Base-by-base conservation (phyloP, 2,113 vertebrate species). In the Ahaetulla prasina region DNA sequence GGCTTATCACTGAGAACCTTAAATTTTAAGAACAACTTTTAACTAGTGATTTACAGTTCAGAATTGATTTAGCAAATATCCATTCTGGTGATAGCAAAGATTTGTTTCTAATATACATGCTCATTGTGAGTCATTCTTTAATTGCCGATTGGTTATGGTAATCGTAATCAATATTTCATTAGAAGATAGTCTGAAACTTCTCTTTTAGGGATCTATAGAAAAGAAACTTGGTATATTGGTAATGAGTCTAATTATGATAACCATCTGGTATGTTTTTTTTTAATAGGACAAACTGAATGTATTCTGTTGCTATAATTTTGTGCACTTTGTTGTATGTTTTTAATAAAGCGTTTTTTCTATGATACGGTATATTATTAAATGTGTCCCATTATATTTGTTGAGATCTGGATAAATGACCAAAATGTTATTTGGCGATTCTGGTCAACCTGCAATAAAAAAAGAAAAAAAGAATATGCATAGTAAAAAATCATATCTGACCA, bases 371-470 rank as follows among this genome's bases (percentile, higher is more conserved):
- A 95, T 93, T 95, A 95, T 52, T 94, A 94, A 93, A 88, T 94
- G 55, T 92, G 97, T 93, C 97, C 95, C 94, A 95, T 96, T 97
- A 94, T 91, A 94, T 93, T 93, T 96, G 91, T 95, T 96, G 89
- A 91, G 87, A 96, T 96, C 94, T 97, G 97, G 97, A 97, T 94
- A 98, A 98, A 98, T 98, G 96, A 98, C 96, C 97, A 85, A 92
- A 8, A 92, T 89, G 91, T 96, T 45, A 85, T 80, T 39, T 80
- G 2, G 16, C 22, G 16, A 80, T 20, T 39, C 68, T 80, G 35
- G 68, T 8, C 68, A 80, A 20, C 1, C 18, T 80, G 39, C 68
- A 80, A 18, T 80, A 39, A 80, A 80, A 39, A 74, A 80, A 80
- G 7, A 80, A 80, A 8, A 18, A 39, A 80, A 80, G 16, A 80